A percentile compares a stretch with the other conserved stretches of the same genome.
Conservation (phyloP, 2,888 invertebrate genomes). For the Plutella xylostella region DNA sequence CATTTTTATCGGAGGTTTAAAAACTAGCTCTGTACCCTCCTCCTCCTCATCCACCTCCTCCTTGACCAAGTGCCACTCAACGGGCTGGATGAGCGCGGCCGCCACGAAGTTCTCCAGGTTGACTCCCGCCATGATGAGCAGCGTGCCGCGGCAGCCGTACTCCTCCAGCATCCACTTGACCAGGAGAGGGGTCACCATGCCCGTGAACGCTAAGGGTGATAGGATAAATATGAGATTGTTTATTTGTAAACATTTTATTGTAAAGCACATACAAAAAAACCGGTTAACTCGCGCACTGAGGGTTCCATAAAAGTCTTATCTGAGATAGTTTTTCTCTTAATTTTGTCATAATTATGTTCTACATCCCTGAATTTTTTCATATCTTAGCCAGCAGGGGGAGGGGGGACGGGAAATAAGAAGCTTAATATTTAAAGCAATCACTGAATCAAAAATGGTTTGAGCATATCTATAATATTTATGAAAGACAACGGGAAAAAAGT, state of each 20-base stretch:
- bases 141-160: constrained; percentile 76
- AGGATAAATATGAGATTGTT: too few relatives aligned
- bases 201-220: constrained; percentile 62
- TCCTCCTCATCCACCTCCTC: constrained; percentile 24
- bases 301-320: background rate
- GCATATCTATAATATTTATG: too few relatives aligned
- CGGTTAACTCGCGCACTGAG: background rate
- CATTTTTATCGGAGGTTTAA: background rate
- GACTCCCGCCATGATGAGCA: constrained; percentile 71
- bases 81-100: constrained; percentile 75
- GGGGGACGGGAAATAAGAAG: too few relatives aligned
- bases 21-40: background rate
- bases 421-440: too few relatives aligned
- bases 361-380: too few relatives aligned
- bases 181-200: constrained; percentile 72
- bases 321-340: too few relatives aligned
- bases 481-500: too few relatives aligned
- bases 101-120: constrained; percentile 74
- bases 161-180: constrained; percentile 65
- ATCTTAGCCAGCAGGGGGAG: too few relatives aligned
- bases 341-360: too few relatives aligned
- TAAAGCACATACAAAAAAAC: background rate
- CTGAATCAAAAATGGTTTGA: too few relatives aligned
- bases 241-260: too few relatives aligned
- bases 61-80: constrained; percentile 71